Evolutionary conservation across 2,113 vertebrate genomes (phyloP), one percentile per base, ranked within the genome.

Genomic region (Megaceryle torquata): DNA sequence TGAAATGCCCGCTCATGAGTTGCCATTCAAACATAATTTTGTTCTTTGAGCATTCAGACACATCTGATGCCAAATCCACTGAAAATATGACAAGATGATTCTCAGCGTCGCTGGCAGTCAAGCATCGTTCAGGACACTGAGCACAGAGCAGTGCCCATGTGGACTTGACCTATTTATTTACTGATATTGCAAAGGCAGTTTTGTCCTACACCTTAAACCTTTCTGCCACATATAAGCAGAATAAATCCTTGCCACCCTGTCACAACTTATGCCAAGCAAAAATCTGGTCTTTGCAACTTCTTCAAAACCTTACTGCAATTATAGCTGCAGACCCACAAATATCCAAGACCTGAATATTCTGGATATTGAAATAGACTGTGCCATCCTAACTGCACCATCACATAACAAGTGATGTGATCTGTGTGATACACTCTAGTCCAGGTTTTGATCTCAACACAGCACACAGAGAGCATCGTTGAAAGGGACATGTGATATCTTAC

Each of bases 401-500:
- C 29, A 71, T 92, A 85, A 92, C 90, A 86, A 83, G 89, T 5
- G 35, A 71, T 93, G 93, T 83, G 93, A 96, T 96, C 91, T 95
- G 82, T 92, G 93, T 83, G 97, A 97, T 97, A 96, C 92, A 91
- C 93, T 93, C 84, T 96, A 96, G 88, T 76, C 86, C 80, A 78
- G 68, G 93, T 94, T 96, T 96, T 97, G 96, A 97, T 97, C 95
- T 97, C 50, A 4, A 93, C 91, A 88, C 17, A 83, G 89, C 91
- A 72, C 88, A 93, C 70, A 92, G 96, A 88, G 92, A 94, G 20
- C 94, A 95, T 75, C 5, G 44, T 92, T 95, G 93, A 86, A 96
- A 92, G 91, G 82, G 91, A 95, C 95, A 92, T 96, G 92, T 88
- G 94, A 96, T 97, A 96, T 89, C 92, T 93, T 15, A 75, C 92